phyloP scores from a whole-genome alignment of 2,888 invertebrate species.

The Tetheella fluctuosa region DNA sequence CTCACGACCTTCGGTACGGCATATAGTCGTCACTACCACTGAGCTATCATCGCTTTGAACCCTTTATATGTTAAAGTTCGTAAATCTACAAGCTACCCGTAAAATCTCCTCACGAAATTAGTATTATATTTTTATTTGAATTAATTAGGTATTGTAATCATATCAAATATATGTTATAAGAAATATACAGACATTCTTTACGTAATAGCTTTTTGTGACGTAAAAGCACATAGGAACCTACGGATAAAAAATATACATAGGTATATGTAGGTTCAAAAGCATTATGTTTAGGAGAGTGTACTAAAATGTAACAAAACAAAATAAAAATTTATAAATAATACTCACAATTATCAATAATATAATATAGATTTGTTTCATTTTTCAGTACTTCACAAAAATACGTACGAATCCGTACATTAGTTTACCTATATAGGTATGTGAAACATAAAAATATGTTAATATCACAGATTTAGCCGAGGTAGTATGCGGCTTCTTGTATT shows the following conservation, averaged over 20 bases:
- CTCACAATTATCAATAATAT: conserved; percentile 45
- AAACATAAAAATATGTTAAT: conserved; percentile 13
- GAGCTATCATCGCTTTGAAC: no score
- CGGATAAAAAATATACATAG: no score
- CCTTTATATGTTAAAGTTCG: no score
- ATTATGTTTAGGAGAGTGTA: no score
- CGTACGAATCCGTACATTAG: not conserved
- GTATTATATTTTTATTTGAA: no score
- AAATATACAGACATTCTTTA: not conserved
- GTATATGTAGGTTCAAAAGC: no score
- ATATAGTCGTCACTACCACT: no score
- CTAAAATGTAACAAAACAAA: not conserved
- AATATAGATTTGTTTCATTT: conserved; percentile 33
- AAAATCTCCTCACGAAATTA: no score
- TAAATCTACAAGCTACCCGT: no score
- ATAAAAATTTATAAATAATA: conserved; percentile 15
- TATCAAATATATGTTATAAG: not conserved
- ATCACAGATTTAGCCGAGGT: conserved; percentile 20
- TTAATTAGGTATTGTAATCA: no score
- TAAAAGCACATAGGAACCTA: not conserved
- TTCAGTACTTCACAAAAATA: not conserved
- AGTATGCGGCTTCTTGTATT: conserved; percentile 23
- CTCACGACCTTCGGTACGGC: no score
- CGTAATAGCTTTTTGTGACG: not conserved
- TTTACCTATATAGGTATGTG: not conserved